These are phyloP conservation scores for Acanthosepion pharaonis DNA, from an alignment of 2,888 invertebrate genomes.

Conservation along the genomic window DNA sequence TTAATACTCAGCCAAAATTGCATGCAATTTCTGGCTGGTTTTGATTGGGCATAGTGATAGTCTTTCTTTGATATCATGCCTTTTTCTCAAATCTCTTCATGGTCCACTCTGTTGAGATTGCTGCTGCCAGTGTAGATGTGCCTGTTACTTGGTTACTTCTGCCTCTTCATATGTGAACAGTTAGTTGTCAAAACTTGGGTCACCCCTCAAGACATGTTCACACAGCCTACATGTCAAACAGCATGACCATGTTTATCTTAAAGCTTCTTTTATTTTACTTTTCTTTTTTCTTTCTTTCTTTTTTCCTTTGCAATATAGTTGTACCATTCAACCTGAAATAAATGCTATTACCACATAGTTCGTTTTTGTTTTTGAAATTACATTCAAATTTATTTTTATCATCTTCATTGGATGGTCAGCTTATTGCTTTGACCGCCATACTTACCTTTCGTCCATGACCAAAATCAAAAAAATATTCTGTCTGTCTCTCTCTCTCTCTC, in stretches of 20 bases:
- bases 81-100: background rate
- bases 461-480: too few species aligned
- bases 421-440: too few species aligned
- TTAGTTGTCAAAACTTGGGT: background rate
- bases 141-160: conserved; percentile 1
- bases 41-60: background rate
- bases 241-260: conserved; percentile 45
- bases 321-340: conserved; percentile 48
- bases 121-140: background rate
- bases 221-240: conserved; percentile 35
- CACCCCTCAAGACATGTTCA: background rate
- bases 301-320: conserved; percentile 33
- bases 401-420: background rate
- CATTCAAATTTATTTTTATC: background rate
- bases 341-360: conserved; percentile 47
- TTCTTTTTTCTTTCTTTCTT: background rate
- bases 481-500: too few species aligned
- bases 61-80: background rate
- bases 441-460: too few species aligned
- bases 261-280: background rate
- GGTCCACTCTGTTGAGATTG: background rate
- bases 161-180: conserved; percentile 33
- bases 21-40: background rate
- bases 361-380: conserved; percentile 40
- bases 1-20: background rate